Base-by-base conservation (phyloP, 2,888 invertebrate species). In the Xestia rhomboidea region DNA sequence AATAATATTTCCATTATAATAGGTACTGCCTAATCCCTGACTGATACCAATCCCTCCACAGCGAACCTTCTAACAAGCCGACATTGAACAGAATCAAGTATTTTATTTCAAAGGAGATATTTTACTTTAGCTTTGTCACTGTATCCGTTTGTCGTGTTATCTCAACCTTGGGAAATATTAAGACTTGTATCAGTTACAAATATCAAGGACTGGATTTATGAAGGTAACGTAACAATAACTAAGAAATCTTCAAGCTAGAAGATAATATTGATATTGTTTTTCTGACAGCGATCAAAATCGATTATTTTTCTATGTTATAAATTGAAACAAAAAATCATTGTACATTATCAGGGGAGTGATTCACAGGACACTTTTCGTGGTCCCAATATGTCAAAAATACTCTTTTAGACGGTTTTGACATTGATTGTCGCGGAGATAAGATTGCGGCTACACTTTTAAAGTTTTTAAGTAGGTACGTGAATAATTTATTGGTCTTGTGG, bases 91-190 rank as follows among this genome's bases (percentile, higher is more conserved):
- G 30, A 51, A 44, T 11, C 27, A 49, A 69, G 27, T 46, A 51
- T 69, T 63, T 57, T 66, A 66, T 72, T 66, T 72, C 68, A 57
- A 77, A 77, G 57, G 66, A 69, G 34, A 46, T 34, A 51, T 15
- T 72, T 69, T 34, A 51, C 27, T 24, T 24, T 18, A 30, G 49
- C 70, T 77, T 77, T 85, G 66, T 51, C 51, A 77, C 68, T 68
- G 69, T 34, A 85, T 85, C 73, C 69, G n/a, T 44, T 44, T 46
- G 51, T 80, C 13, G 21, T 34, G 21, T 46, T 27, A 60, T 60
- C n/a, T 49, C 41, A 34, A 68, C 67, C 82, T 73, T 64, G 27
- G 7, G 13, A 54, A 66, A 54, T 54, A 68, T 77, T 49, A 73
- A 67, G 49, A 44, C n/a, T 49, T 51, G 44, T 62, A 54, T 81